These are phyloP conservation scores for Gadopsis marmoratus DNA, from an alignment of 2,797 vertebrate species.

Conservation along the genomic window DNA sequence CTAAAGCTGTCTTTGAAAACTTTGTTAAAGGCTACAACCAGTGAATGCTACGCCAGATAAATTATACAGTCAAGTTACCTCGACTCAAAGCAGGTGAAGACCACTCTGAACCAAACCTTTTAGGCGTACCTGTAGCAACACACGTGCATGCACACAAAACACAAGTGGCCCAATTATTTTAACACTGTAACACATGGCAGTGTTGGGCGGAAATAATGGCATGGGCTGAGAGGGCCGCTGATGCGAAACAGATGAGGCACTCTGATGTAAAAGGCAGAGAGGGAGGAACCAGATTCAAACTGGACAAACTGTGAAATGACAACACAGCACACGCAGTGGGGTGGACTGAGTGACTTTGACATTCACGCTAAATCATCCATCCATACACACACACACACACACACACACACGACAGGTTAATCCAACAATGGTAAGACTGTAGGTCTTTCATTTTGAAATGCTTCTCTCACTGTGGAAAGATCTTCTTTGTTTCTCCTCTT, in stretches of 20 bases:
- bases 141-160: constrained; percentile 29
- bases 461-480: not conserved
- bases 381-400: not conserved
- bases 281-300: constrained; percentile 40
- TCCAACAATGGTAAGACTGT: constrained; percentile 13
- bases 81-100: constrained; percentile 2
- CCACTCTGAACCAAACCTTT: constrained; percentile 15
- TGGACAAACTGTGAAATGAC: constrained; percentile 63
- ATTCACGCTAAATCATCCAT: constrained; percentile 15
- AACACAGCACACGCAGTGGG: constrained; percentile 4
- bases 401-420: constrained; percentile 4
- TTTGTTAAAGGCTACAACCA: not conserved
- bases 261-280: constrained; percentile 53
- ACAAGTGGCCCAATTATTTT: constrained; percentile 62
- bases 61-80: constrained; percentile 17
- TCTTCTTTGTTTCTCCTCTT: not conserved
- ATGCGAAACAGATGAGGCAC: constrained; percentile 82
- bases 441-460: not conserved
- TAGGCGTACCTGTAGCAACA: constrained; percentile 56
- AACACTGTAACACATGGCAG: constrained; percentile 66
- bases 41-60: not conserved
- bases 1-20: not conserved
- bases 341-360: constrained; percentile 28
- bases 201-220: constrained; percentile 72
- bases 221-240: constrained; percentile 65